These are phyloP conservation scores for Eudyptes chrysolophus DNA, from an alignment of 2,113 vertebrate genomes.

Conservation along the genomic window DNA sequence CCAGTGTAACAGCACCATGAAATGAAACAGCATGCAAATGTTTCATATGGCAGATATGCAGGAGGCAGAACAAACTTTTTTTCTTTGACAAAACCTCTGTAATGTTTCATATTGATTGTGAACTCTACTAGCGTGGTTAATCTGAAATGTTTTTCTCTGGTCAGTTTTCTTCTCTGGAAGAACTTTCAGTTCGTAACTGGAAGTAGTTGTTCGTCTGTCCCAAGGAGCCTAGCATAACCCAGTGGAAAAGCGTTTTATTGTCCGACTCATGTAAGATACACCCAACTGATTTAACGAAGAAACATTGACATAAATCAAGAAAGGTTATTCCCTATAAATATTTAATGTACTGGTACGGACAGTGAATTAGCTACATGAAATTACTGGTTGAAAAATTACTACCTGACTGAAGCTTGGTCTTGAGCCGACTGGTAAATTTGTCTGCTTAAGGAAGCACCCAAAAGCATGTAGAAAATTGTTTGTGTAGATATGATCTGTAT, in stretches of 20 bases:
- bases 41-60: not conserved
- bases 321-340: not conserved
- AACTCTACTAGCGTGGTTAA: constrained; percentile 14
- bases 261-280: constrained; percentile 21
- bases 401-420: not conserved
- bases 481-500: not conserved
- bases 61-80: not conserved
- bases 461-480: not conserved
- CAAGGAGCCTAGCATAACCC: constrained; percentile 42
- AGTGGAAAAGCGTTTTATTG: constrained; percentile 52
- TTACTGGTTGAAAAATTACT: not conserved
- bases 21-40: not conserved
- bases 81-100: not conserved
- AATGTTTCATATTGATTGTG: not conserved
- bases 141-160: constrained; percentile 49
- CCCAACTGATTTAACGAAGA: not conserved
- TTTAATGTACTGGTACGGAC: not conserved
- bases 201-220: constrained; percentile 23
- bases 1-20: not conserved
- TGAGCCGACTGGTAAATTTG: not conserved
- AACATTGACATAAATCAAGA: not conserved
- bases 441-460: not conserved
- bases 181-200: constrained; percentile 34
- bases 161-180: constrained; percentile 55
- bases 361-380: not conserved